Conservation (phyloP, 2,113 vertebrate genomes). For the Oreochromis aureus region DNA sequence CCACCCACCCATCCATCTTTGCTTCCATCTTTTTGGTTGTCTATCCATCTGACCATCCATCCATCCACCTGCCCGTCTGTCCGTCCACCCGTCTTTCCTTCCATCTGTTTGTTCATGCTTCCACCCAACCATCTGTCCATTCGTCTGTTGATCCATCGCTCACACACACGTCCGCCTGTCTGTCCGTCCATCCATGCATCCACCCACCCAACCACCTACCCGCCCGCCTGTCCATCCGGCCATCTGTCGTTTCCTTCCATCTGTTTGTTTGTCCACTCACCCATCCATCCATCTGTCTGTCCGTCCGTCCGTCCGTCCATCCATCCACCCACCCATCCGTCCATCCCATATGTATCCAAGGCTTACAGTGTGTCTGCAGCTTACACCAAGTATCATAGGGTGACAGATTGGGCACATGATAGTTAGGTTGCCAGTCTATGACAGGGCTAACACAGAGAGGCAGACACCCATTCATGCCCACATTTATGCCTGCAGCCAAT, state of each 20-base stretch:
- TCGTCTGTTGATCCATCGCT: rapidly evolving
- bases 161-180: rapidly evolving
- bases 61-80: no score
- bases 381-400: neutral
- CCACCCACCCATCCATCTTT: neutral
- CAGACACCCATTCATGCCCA: neutral
- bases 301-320: rapidly evolving
- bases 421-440: neutral
- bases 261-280: neutral
- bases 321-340: neutral
- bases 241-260: no score
- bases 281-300: neutral
- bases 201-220: no score
- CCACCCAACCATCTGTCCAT: no score
- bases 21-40: neutral
- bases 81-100: neutral
- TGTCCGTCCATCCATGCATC: no score
- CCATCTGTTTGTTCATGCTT: neutral
- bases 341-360: neutral
- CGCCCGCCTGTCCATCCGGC: no score
- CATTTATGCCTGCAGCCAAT: neutral
- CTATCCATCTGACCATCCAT: rapidly evolving
- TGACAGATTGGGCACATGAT: neutral
- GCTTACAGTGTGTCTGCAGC: neutral
- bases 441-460: neutral